phyloP scores from a whole-genome alignment of 1,140 invertebrate genomes.

The Apolygus lucorum region DNA sequence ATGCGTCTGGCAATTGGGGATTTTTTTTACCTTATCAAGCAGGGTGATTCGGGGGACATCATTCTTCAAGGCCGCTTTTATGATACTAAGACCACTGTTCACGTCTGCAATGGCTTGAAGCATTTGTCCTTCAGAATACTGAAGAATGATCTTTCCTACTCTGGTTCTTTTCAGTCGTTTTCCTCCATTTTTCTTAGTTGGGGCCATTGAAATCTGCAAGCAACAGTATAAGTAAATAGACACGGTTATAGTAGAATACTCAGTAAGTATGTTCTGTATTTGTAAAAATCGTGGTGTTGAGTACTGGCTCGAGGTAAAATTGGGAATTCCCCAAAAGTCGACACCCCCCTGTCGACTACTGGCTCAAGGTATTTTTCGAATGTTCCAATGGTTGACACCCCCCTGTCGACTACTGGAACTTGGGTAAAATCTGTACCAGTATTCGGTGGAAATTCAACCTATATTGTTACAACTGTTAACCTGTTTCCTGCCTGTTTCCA shows the following conservation, averaged over 20 bases:
- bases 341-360: slow-evolving; percentile 12
- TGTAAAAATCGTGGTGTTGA: slow-evolving; percentile 8
- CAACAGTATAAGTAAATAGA: slow-evolving; percentile 2
- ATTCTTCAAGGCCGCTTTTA: slow-evolving; percentile 12
- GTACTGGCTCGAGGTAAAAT: slow-evolving; percentile 10
- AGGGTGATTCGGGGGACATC: slow-evolving; percentile 7
- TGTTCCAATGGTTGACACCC: not conserved
- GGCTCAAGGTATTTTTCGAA: not conserved
- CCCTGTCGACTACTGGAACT: slow-evolving; percentile 12
- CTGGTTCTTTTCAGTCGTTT: slow-evolving; percentile 3
- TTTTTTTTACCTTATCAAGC: slow-evolving; percentile 9
- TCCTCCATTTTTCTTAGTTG: slow-evolving; percentile 9
- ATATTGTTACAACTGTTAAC: not conserved
- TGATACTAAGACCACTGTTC: slow-evolving; percentile 7
- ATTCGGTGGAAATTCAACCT: not conserved
- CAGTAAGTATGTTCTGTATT: not conserved
- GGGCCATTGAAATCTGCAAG: slow-evolving; percentile 10
- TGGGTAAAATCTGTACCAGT: slow-evolving; percentile 13
- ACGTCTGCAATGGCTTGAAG: slow-evolving; percentile 8
- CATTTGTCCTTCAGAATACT: slow-evolving; percentile 12
- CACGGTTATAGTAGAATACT: not conserved
- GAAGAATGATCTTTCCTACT: slow-evolving; percentile 12
- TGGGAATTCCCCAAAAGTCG: not conserved
- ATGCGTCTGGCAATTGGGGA: slow-evolving; percentile 21
- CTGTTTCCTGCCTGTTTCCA: slow-evolving; percentile 5